phyloP scores from a whole-genome alignment of 2,113 vertebrate species.

The Dryoscopus gambensis region DNA sequence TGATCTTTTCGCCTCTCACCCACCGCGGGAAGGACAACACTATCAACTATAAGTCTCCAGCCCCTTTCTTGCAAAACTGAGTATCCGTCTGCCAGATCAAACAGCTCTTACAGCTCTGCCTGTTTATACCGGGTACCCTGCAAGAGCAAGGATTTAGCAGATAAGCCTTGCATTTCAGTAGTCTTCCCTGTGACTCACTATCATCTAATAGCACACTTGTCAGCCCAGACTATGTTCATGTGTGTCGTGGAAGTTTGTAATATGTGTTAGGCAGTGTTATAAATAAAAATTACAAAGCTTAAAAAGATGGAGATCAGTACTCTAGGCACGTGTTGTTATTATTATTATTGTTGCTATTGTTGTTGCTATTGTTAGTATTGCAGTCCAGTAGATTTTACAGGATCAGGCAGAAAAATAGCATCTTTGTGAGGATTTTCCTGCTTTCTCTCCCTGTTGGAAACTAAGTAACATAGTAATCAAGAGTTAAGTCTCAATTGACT shows the following conservation, averaged over 20 bases:
- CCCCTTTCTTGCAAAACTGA: neutral
- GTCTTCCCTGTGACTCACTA: neutral
- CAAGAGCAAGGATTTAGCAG: neutral
- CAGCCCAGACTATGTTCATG: neutral
- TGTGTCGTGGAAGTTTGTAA: neutral
- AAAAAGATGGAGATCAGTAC: neutral
- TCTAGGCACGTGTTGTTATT: neutral
- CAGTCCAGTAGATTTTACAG: neutral
- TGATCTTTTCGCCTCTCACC: too few species aligned
- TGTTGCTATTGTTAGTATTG: neutral
- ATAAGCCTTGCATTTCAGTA: neutral
- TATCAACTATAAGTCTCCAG: too few species aligned
- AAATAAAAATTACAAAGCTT: neutral
- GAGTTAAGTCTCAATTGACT: neutral
- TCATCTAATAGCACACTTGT: neutral
- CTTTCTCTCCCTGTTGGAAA: neutral
- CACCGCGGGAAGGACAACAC: too few species aligned
- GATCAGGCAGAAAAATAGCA: neutral
- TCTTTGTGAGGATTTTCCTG: neutral
- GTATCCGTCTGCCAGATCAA: neutral
- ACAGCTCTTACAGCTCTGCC: neutral
- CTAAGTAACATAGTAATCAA: neutral
- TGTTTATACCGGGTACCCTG: neutral
- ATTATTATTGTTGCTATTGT: neutral
- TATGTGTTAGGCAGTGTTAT: neutral